Evolutionary conservation across 92 coral and sea anemone genomes (phyloP).

Genomic region (Epizoanthus rinbou): DNA sequence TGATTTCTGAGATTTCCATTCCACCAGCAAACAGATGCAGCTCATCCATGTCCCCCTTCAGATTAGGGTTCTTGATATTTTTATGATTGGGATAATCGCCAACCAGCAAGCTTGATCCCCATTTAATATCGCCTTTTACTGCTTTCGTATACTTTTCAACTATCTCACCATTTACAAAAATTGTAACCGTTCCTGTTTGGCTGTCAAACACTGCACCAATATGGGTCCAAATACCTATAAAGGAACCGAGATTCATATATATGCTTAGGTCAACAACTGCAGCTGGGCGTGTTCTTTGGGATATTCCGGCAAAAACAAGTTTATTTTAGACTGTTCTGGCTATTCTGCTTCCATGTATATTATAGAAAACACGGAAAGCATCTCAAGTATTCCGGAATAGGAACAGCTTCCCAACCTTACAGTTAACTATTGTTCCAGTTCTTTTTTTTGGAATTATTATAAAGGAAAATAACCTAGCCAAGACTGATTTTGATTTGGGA

Average conservation of each 20-base stretch:
- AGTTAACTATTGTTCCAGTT: too few relatives aligned
- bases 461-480: too few relatives aligned
- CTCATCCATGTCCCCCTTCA: conserved; percentile 71
- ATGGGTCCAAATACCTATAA: conserved; percentile 74
- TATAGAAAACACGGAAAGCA: too few relatives aligned
- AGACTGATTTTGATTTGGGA: too few relatives aligned
- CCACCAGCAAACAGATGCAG: conserved; percentile 59
- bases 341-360: too few relatives aligned
- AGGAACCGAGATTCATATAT: neutral
- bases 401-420: too few relatives aligned
- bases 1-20: conserved; percentile 52
- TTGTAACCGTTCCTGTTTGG: conserved; percentile 55
- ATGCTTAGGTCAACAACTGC: neutral
- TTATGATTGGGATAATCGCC: conserved; percentile 57
- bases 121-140: conserved; percentile 49
- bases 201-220: conserved; percentile 65
- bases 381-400: too few relatives aligned
- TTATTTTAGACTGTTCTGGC: neutral
- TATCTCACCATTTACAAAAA: conserved; percentile 64
- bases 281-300: too few relatives aligned
- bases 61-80: conserved; percentile 37
- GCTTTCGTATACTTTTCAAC: conserved; percentile 33
- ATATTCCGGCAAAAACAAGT: neutral
- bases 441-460: too few relatives aligned
- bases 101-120: conserved; percentile 64